Evolutionary conservation across 2,797 vertebrate genomes (phyloP).

Genomic region (Gobio occitaniae): DNA sequence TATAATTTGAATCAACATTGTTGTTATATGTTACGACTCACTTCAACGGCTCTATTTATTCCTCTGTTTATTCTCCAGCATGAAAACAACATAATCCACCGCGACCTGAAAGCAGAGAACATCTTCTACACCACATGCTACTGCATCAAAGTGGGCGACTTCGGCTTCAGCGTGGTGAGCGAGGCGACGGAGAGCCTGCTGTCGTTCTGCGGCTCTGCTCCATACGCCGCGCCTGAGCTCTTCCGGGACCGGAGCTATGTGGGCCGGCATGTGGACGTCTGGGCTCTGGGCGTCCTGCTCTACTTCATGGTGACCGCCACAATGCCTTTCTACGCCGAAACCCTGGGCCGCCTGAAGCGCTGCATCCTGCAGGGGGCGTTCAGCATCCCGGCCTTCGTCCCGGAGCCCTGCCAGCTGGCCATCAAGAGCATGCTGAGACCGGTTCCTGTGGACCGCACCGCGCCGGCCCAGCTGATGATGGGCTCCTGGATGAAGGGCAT

Average conservation of each 20-base stretch:
- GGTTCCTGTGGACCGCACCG: constrained; percentile 72
- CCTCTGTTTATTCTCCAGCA: constrained; percentile 72
- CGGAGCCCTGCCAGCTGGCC: constrained; percentile 71
- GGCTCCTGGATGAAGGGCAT: constrained; percentile 76
- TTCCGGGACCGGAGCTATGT: constrained; percentile 78
- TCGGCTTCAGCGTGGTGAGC: constrained; percentile 78
- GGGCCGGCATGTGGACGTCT: constrained; percentile 77
- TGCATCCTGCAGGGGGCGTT: constrained; percentile 78
- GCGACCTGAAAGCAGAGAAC: constrained; percentile 84
- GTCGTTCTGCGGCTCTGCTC: constrained; percentile 81
- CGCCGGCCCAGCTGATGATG: constrained; percentile 67
- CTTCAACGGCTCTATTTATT: not conserved
- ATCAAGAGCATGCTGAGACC: constrained; percentile 77
- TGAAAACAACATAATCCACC: constrained; percentile 80
- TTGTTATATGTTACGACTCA: not conserved
- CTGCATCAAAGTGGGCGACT: constrained; percentile 83
- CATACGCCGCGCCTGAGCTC: constrained; percentile 82
- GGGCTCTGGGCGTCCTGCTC: constrained; percentile 82
- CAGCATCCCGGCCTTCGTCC: constrained; percentile 74
- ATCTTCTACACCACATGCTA: constrained; percentile 81
- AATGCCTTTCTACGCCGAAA: constrained; percentile 78
- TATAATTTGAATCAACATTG: not conserved
- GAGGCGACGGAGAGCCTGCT: constrained; percentile 70
- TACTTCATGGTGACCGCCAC: constrained; percentile 80
- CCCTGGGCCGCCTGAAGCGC: constrained; percentile 74